Percentiles rank a stretch among this genome's conserved stretches.
Conservation (phyloP, 2,797 vertebrate genomes). For the Bovichtus diacanthus region DNA sequence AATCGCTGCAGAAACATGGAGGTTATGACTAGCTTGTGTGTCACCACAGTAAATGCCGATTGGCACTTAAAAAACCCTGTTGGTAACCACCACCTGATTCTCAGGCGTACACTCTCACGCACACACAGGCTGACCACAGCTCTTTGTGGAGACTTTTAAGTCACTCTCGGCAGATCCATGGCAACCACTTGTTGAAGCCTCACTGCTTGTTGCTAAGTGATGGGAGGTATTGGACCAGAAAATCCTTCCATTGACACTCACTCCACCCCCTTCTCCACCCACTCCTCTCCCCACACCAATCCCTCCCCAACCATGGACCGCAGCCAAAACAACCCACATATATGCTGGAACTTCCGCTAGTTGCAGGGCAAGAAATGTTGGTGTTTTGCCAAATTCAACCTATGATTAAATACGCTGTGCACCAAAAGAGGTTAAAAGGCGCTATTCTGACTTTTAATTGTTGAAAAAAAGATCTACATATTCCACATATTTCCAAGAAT, state of each 20-base stretch:
- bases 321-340: constrained; percentile 63
- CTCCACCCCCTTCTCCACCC: constrained; percentile 32
- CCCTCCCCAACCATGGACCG: constrained; percentile 36
- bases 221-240: constrained; percentile 83
- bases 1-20: constrained; percentile 10
- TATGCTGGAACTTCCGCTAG: constrained; percentile 43
- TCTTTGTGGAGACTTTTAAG: constrained; percentile 78
- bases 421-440: background rate
- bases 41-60: constrained; percentile 32
- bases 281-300: constrained; percentile 25
- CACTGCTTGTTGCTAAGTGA: constrained; percentile 87
- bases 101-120: constrained; percentile 22
- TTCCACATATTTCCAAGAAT: background rate
- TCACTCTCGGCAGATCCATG: constrained; percentile 79
- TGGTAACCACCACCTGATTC: constrained; percentile 60
- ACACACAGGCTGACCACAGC: constrained; percentile 51
- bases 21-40: constrained; percentile 41
- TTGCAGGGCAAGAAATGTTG: constrained; percentile 9
- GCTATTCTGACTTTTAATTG: background rate
- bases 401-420: background rate
- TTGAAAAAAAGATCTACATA: background rate
- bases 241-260: constrained; percentile 77
- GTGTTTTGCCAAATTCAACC: background rate
- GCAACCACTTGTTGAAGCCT: constrained; percentile 87
- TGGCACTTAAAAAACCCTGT: constrained; percentile 28